Base-by-base conservation (phyloP, 2,113 vertebrate species). In the Pollimyrus isidori region DNA sequence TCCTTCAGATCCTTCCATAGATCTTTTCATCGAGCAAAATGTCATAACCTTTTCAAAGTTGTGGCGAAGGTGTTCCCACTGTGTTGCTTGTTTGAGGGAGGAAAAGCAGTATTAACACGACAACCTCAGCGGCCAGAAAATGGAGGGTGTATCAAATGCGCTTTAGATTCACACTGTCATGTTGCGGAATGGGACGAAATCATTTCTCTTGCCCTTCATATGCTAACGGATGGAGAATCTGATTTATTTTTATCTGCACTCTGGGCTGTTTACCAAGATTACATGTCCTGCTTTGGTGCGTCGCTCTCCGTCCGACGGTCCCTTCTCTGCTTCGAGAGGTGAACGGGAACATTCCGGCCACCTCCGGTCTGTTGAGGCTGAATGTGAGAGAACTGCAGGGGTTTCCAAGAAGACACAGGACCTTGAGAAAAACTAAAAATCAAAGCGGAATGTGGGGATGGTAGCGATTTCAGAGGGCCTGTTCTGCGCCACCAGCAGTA, bases 1-100 rank as follows among this genome's bases (percentile, higher is more conserved):
- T 3, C 85, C 26, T 23, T 49, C 46, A 53, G 85, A 86, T 35
- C 50, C 19, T 52, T 87, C 85, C 49, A 56, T 50, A 87, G 85
- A 56, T 56, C 85, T 53, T 87, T 87, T 87, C 85, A 87, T 87
- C 7, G 2, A 17, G 50, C 50, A 87, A 56, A 87, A 87, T 87
- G 85, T 87, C 85, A 87, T 56, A 87, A 87, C 85, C 85, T 87
- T 86, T 87, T 53, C 50, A 87, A 87, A 87, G 49, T 53, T 21
- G 26, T 39, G 50, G 85, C 50, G 56, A n/a, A 84, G 85, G 85
- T 19, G 5, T 4, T 56, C 5, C 23, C 26, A 10, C 85, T 53
- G 17, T 56, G 85, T 42, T 19, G 45, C 85, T 26, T 17, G 26
- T 56, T 87, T 53, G 56, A 84, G 17, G 30, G 21, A 50, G 49